Evolutionary conservation across 2,888 invertebrate species (phyloP), one percentile per base, ranked within the genome.

Genomic region (Cenopis cana): DNA sequence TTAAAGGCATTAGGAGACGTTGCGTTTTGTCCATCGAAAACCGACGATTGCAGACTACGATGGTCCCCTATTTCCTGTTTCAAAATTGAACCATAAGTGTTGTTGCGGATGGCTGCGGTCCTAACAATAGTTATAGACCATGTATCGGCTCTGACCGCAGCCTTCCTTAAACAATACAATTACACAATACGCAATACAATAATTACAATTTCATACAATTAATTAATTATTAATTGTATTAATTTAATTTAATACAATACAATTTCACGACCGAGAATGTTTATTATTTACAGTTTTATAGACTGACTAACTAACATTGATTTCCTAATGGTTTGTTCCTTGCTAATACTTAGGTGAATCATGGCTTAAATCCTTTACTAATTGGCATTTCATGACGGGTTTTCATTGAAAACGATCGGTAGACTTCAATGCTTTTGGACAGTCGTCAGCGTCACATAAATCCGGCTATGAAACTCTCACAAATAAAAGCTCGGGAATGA

Each of bases 281-380:
- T 89, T 91, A 88, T 89, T 89, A 89, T 90, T 89, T 90, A 89
- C 88, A 89, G 89, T 88, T 89, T 87, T 86, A 88, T 85, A 85
- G 84, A 81, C 80, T 84, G 79, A 82, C 81, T 84, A 79, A 82
- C 81, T n/a, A n/a, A n/a, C n/a, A 85, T 83, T 80, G 82, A 83
- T 82, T 83, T 81, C 2, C 1, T n/a, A 1, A n/a, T 36, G n/a
- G 33, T 36, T 36, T 36, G 17, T 56, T 17, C 36, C 36, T 33
- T 36, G 17, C 36, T 17, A 36, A 56, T 17, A n/a, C n/a, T n/a
- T n/a, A 33, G 56, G 4, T 17, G 33, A 36, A 17, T 36, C 36
- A 18, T 55, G 17, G 33, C 10, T 56, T 17, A 17, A 56, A 33
- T 36, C 50, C 14, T 50, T 38, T 38, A 38, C n/a, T 38, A 36